Evolutionary conservation across 2,113 vertebrate genomes (phyloP), one percentile per base, ranked within the genome.

Genomic region (Myiopsitta monachus): DNA sequence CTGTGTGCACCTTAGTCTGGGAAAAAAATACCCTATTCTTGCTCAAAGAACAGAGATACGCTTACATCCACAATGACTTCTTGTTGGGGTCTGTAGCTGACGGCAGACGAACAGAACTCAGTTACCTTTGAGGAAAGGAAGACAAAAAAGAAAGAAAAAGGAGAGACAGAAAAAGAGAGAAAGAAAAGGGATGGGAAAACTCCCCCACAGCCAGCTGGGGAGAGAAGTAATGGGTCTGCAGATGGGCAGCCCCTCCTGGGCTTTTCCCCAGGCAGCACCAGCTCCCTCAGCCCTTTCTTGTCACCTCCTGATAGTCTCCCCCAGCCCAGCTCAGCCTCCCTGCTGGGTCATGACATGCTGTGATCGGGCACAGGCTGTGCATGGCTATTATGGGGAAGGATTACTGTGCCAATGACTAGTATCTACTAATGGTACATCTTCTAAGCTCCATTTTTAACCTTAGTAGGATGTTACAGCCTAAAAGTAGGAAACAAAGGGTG

Each of bases 271-370:
- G 52, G 74, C 2, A 3, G 78, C 77, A 57, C 64, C 87, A 78
- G 43, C 70, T 80, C 24, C 33, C 26, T 11, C 41, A 36, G 52
- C 26, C 52, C 44, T 11, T 24, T 14, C 28, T 41, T 13, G 0
- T 46, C 4, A 4, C 9, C 36, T 38, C 57, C 49, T 2, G 15
- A 16, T 3, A 16, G 38, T 10, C 7, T 27, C 26, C 76, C 54
- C 41, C 3, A 0, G 73, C 28, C 59, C 73, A 0, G 0, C 63
- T n/a, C 80, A 63, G 54, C 36, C 72, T 16, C 75, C 46, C 62
- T 2, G 0, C 8, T 0, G 8, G 46, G 36, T 38, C 28, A n/a
- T 2, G 0, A 5, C 57, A 17, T 9, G 2, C 78, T 6, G 43
- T 3, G 3, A 21, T 12, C 0, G 1, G 51, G 49, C 82, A 51